phyloP scores from a whole-genome alignment of 2,888 invertebrate species.

The Diaperis boleti region DNA sequence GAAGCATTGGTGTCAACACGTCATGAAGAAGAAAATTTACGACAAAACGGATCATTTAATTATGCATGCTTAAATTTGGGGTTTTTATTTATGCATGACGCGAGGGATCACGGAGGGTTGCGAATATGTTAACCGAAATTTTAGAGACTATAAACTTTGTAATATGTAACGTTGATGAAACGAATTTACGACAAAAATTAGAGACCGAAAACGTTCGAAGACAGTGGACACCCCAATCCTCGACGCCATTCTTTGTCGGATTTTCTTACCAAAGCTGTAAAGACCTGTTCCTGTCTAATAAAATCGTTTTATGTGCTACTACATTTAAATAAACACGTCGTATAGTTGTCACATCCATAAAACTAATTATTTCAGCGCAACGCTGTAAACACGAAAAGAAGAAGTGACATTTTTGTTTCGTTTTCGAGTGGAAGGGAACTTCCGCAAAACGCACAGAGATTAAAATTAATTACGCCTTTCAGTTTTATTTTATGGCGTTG shows the following conservation, averaged over 20 bases:
- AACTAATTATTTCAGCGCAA: not conserved
- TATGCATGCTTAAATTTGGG: constrained; percentile 3
- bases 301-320: not conserved
- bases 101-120: not conserved
- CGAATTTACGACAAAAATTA: constrained; percentile 23
- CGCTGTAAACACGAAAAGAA: not conserved
- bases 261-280: no score
- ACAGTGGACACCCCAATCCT: no score
- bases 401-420: not conserved
- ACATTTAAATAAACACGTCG: not conserved
- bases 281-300: not conserved
- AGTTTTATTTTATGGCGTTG: constrained; percentile 1
- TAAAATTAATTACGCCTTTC: not conserved
- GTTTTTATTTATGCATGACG: not conserved
- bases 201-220: not conserved
- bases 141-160: constrained; percentile 32
- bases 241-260: no score
- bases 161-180: constrained; percentile 27
- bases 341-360: not conserved
- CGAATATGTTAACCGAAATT: constrained; percentile 16
- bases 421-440: not conserved
- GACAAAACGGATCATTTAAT: constrained; percentile 1
- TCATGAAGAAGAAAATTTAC: not conserved
- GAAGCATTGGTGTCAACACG: not conserved
- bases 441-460: not conserved